Evolutionary conservation across 2,797 vertebrate genomes (phyloP).

Genomic region (Cossypha polioptera): DNA sequence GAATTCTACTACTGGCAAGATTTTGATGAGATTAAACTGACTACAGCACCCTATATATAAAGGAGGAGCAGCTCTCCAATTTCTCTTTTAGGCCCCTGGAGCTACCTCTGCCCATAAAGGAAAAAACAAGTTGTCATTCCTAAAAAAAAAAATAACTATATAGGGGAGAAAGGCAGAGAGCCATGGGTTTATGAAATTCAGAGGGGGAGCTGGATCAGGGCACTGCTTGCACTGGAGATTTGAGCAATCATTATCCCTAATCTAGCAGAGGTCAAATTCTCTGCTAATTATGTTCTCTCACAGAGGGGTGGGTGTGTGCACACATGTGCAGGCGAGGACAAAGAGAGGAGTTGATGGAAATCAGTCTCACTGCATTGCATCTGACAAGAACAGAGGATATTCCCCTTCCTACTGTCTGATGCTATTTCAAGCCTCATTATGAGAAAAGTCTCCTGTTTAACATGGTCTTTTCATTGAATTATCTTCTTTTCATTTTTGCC

Average conservation of each 20-base stretch:
- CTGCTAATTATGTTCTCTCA: slow-evolving; percentile 42
- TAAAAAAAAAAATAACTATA: not conserved
- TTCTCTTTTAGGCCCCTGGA: slow-evolving; percentile 33
- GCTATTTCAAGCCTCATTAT: slow-evolving; percentile 62
- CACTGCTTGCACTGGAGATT: not conserved
- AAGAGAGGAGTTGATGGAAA: slow-evolving; percentile 16
- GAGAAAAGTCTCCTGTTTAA: slow-evolving; percentile 51
- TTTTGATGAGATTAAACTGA: slow-evolving; percentile 65
- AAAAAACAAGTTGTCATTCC: slow-evolving; percentile 47
- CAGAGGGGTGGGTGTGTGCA: not conserved
- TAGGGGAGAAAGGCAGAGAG: not conserved
- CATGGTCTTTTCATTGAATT: slow-evolving; percentile 50
- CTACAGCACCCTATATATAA: slow-evolving; percentile 48
- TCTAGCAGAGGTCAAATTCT: slow-evolving; percentile 31
- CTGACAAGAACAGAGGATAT: slow-evolving; percentile 26
- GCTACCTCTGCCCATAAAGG: slow-evolving; percentile 50
- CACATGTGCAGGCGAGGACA: not conserved
- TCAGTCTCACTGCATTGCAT: not conserved
- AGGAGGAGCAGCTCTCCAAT: slow-evolving; percentile 30
- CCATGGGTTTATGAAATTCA: slow-evolving; percentile 16
- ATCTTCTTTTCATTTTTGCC: slow-evolving; percentile 59
- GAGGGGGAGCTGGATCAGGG: not conserved
- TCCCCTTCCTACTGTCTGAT: slow-evolving; percentile 2
- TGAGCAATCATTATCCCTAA: slow-evolving; percentile 1
- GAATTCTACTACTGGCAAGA: slow-evolving; percentile 63